Evolutionary conservation across 1,140 invertebrate species (phyloP).

Genomic region (Drosophila mauritiana): DNA sequence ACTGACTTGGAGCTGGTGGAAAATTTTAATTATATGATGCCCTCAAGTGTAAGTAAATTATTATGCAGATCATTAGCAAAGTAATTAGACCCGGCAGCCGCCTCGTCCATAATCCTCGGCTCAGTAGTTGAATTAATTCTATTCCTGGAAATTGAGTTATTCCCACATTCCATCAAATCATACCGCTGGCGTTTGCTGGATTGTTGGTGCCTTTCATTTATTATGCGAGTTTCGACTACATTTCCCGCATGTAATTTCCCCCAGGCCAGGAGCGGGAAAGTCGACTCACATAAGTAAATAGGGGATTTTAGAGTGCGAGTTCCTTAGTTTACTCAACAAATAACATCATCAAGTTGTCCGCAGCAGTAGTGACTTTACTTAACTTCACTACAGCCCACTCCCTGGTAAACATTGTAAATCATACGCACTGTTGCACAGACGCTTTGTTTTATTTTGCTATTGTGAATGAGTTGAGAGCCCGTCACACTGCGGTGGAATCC

Average conservation of each 20-base stretch:
- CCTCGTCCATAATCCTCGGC: constrained; percentile 22
- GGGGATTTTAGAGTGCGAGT: constrained; percentile 21
- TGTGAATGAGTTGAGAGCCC: constrained; percentile 51
- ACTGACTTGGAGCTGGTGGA: constrained; percentile 14
- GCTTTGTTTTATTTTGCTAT: constrained; percentile 38
- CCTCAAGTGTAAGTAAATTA: constrained; percentile 71
- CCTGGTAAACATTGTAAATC: constrained; percentile 67
- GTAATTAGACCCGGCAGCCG: constrained; percentile 53
- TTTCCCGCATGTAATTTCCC: constrained; percentile 47
- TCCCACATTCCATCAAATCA: constrained; percentile 56
- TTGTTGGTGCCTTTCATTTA: constrained; percentile 56
- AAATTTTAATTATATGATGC: constrained; percentile 67
- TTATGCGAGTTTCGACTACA: constrained; percentile 67
- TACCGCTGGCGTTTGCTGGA: constrained; percentile 9
- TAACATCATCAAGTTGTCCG: constrained; percentile 43
- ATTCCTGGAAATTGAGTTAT: constrained; percentile 72
- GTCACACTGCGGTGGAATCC: constrained; percentile 18
- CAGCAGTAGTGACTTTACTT: constrained; percentile 16
- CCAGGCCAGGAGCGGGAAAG: constrained; percentile 29
- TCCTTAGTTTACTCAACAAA: constrained; percentile 43
- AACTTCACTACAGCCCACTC: constrained; percentile 11
- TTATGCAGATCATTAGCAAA: constrained; percentile 78
- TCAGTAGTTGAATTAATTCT: constrained; percentile 67
- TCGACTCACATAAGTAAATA: constrained; percentile 55
- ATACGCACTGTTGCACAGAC: constrained; percentile 62